Evolutionary conservation across 2,113 vertebrate genomes (phyloP), one percentile per base, ranked within the genome.

Genomic region (Ctenodactylus gundi): DNA sequence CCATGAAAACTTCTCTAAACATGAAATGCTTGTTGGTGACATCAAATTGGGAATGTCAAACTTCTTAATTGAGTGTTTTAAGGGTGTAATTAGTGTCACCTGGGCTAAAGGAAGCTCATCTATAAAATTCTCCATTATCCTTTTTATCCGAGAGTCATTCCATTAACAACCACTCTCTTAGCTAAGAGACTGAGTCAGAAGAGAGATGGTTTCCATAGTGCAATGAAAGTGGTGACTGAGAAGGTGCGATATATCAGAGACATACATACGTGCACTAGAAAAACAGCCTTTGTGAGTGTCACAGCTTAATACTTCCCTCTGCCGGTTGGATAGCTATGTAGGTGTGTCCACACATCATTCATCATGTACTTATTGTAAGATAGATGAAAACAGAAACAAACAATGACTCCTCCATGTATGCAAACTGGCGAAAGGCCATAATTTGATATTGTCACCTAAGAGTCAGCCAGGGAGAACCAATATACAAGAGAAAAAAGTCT

Each of bases 41-140:
- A 70, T n/a, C 25, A 84, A 58, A 64, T 49, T 75, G 25, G 81
- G 34, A 89, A 88, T 77, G 67, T 68, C 46, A 57, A 55, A 64
- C 44, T 81, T 94, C 41, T 68, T 72, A 91, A 88, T 18, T 88
- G 67, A 82, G 88, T 83, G 39, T 36, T 89, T 29, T 75, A 84
- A 81, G 46, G 85, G n/a, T 55, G 39, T 90, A 83, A 85, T 65
- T 65, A 72, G 39, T 82, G 60, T 81, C 62, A 77, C 67, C 75
- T 77, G 53, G 51, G 87, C 72, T 93, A 65, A 91, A 80, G 39
- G 29, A 82, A 88, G 34, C 76, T 68, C 20, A 89, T 39, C 39
- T 60, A 60, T 72, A 82, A 91, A 88, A 73, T 81, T 91, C 20
- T 86, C 55, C 41, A 75, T 75, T 51, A 53, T 18, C 36, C 0